A percentile compares a stretch with the other conserved stretches of the same genome.
Evolutionary conservation across 2,113 vertebrate species (phyloP).

Genomic region (Calyptomena viridis): DNA sequence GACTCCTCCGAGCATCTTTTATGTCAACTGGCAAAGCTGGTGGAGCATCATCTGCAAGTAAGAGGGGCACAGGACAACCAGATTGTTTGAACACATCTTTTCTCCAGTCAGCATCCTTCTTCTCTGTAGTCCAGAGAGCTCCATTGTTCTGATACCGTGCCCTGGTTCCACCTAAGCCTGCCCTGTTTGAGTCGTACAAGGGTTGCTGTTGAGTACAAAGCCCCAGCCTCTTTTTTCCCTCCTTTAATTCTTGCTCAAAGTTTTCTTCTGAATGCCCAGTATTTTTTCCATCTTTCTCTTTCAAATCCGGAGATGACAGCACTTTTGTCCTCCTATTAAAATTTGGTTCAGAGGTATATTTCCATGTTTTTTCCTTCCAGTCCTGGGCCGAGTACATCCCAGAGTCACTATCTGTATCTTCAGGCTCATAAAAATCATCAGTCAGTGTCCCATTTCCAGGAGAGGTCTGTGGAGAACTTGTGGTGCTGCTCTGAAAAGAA

Average conservation of each 20-base stretch:
- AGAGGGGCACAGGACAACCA: neutral
- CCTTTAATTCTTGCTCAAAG: neutral
- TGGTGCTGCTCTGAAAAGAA: neutral
- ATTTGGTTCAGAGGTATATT: neutral
- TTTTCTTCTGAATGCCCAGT: neutral
- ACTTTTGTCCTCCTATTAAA: neutral
- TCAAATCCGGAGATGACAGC: neutral
- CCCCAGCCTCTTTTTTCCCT: slow-evolving; percentile 30
- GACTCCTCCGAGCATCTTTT: neutral
- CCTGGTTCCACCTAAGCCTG: neutral
- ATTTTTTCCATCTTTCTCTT: neutral
- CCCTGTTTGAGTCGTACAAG: neutral
- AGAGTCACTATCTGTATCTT: neutral
- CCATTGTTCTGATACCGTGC: neutral
- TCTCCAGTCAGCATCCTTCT: neutral
- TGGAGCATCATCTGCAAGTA: neutral
- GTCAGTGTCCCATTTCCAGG: neutral
- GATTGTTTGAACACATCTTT: neutral
- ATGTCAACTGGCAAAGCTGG: neutral
- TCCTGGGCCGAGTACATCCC: neutral
- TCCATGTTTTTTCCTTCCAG: neutral
- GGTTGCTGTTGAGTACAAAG: slow-evolving; percentile 36
- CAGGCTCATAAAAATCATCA: neutral
- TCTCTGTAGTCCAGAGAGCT: neutral
- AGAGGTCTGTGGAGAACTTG: neutral